These are phyloP conservation scores for Dipodomys spectabilis DNA, from an alignment of 2,113 vertebrate species.

Conservation along the genomic window DNA sequence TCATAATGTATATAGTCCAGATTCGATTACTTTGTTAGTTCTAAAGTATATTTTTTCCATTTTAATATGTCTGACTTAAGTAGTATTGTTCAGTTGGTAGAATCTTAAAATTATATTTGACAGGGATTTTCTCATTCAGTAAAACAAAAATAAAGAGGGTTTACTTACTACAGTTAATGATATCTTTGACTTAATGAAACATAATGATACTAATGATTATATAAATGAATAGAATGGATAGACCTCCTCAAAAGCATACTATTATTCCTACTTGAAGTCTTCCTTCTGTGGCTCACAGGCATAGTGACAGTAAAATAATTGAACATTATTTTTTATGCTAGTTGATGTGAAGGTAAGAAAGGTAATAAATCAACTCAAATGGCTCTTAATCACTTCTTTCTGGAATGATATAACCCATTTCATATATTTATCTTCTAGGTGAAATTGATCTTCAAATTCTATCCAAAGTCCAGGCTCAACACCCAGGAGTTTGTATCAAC, in stretches of 20 bases:
- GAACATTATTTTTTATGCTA: background rate
- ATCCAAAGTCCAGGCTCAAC: conserved; percentile 85
- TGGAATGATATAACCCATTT: background rate
- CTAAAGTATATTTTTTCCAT: background rate
- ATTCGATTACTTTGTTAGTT: conserved; percentile 16
- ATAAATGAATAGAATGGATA: background rate
- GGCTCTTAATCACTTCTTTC: conserved; percentile 45
- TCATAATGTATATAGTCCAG: background rate
- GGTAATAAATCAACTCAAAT: background rate
- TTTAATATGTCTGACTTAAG: conserved; percentile 23
- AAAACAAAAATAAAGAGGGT: conserved; percentile 27
- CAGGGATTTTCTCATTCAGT: background rate
- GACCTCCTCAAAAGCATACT: background rate
- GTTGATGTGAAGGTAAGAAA: conserved; percentile 31
- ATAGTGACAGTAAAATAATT: background rate
- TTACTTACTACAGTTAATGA: background rate
- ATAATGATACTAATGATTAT: background rate
- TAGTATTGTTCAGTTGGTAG: background rate
- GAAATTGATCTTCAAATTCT: conserved; percentile 92
- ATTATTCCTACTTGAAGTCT: background rate
- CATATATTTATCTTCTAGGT: conserved; percentile 83
- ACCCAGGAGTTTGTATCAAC: conserved; percentile 86
- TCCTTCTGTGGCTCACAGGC: background rate
- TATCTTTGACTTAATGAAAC: conserved; percentile 36
- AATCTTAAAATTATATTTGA: conserved; percentile 43